Conservation (phyloP, 2,888 invertebrate species). For the Reticulitermes lucifugus region DNA sequence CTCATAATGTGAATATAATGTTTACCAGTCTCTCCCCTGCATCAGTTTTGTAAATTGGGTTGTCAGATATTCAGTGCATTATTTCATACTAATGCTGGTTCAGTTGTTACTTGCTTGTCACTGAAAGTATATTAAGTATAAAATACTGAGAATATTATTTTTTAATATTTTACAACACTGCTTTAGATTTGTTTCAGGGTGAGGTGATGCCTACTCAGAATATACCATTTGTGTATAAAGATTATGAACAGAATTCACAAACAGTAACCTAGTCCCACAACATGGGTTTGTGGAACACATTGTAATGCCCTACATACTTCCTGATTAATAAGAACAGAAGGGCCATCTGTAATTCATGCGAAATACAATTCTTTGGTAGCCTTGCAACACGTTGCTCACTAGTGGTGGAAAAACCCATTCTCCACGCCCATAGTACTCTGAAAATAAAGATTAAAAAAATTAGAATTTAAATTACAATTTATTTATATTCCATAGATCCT, state of each 20-base stretch:
- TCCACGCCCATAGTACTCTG: slow-evolving; percentile 44
- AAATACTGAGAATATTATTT: slow-evolving; percentile 34
- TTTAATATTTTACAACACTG: slow-evolving; percentile 29
- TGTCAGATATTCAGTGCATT: neutral
- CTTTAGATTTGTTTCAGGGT: slow-evolving; percentile 23
- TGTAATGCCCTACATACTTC: slow-evolving; percentile 41
- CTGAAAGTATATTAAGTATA: slow-evolving; percentile 40
- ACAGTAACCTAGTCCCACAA: slow-evolving; percentile 36
- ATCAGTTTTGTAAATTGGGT: neutral
- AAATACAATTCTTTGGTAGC: neutral
- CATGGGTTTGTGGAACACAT: slow-evolving; percentile 33
- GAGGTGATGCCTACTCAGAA: slow-evolving; percentile 8
- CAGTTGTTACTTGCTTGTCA: neutral
- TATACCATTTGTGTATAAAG: slow-evolving; percentile 18
- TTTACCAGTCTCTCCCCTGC: neutral
- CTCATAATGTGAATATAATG: neutral
- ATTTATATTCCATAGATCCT: too few relatives aligned
- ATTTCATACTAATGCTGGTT: neutral
- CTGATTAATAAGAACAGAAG: slow-evolving; percentile 31
- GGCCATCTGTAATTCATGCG: slow-evolving; percentile 17
- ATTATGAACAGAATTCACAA: slow-evolving; percentile 33
- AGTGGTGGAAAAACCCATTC: slow-evolving; percentile 46
- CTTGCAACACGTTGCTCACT: slow-evolving; percentile 12
- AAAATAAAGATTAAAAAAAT: slow-evolving; percentile 5
- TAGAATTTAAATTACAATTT: too few relatives aligned